Base-by-base conservation (phyloP, 1,140 invertebrate genomes). In the Glomeris maerens region DNA sequence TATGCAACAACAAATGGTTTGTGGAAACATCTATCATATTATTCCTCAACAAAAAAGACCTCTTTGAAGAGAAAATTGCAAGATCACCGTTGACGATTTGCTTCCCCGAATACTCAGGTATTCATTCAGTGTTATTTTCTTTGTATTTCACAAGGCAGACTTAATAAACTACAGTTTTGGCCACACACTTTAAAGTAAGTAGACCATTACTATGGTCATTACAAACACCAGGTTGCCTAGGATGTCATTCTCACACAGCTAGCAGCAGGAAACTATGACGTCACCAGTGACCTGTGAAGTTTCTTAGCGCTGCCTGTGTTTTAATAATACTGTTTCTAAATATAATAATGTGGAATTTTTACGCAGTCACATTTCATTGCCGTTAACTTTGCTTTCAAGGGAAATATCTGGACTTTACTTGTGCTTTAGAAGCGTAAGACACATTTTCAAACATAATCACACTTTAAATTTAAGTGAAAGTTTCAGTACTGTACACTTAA, bases 1-100 rank as follows among this genome's bases (percentile, higher is more conserved):
- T 96, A 63, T 96, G 92, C 67, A 95, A 95, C 70, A 94, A 91
- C 66, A 95, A 95, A 71, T 96, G 91, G 91, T 95, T 95, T 66
- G 84, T 89, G 46, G 89, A 95, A 60, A 95, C 92, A 14, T 94
- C 90, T n/a, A 95, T 95, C 55, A 95, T 95, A 63, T 73, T 96
- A 42, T 96, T 96, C 68, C 72, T 96, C 23, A 96, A 96, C 69
- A 96, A 96, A 63, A 94, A 94, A 67, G 92, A 96, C 78, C 73
- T 96, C 47, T 96, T 96, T 66, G 87, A 92, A 63, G 87, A 91
- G 57, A 91, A 91, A 71, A 92, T 91, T 57, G 75, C 72, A 49
- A 82, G 84, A 68, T 92, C 85, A 59, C 85, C 89, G n/a, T 68
- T 96, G 29, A 92, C 84, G 51, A 86, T 94, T 65, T 94, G 90